A percentile compares a stretch with the other conserved stretches of the same genome.
Conservation (phyloP, 2,888 invertebrate species). For the Amiota minor region DNA sequence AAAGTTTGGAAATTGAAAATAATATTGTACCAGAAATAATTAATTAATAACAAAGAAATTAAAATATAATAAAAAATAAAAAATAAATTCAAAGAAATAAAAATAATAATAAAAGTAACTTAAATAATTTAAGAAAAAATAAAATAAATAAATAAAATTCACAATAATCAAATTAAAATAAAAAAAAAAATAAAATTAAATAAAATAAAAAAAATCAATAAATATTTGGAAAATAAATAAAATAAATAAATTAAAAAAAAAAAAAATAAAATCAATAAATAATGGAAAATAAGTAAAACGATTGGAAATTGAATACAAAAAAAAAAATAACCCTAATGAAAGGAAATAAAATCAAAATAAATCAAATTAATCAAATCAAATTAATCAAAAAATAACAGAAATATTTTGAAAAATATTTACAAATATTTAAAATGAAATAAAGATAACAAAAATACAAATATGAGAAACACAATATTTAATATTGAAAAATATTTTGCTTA, state of each 20-base stretch:
- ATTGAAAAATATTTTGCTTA: no score
- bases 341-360: background rate
- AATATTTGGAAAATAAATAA: conserved; percentile 10
- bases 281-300: background rate
- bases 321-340: conserved; percentile 2
- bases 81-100: conserved; percentile 5
- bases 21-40: background rate
- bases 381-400: conserved; percentile 7
- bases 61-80: background rate
- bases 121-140: background rate
- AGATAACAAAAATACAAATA: background rate
- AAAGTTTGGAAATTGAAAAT: conserved; percentile 14
- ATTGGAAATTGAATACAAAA: background rate
- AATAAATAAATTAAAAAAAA: conserved; percentile 1
- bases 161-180: conserved; percentile 13
- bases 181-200: background rate
- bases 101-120: conserved; percentile 2
- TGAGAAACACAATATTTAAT: no score
- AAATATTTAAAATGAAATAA: background rate
- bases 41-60: conserved; percentile 4
- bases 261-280: background rate
- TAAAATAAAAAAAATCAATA: conserved; percentile 9
- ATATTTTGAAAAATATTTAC: conserved; percentile 22
- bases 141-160: conserved; percentile 6
- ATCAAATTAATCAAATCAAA: no score